Evolutionary conservation across 2,888 invertebrate species (phyloP), one percentile per base, ranked within the genome.

Genomic region (Pammene fasciana): DNA sequence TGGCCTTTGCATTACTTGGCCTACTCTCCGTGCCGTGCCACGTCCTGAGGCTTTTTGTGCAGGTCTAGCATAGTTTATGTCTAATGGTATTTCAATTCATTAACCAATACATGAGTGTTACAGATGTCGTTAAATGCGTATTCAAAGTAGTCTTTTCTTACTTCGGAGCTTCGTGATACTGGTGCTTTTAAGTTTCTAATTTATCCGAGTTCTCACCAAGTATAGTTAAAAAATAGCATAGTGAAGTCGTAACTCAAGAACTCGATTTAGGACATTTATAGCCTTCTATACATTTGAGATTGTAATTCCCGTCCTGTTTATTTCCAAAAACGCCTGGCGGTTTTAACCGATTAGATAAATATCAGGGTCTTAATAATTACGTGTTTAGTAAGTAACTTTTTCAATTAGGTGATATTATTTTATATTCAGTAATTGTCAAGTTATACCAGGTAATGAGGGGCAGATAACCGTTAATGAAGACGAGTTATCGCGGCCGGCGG

Each of bases 351-450:
- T 80, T 86, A 87, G 85, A 79, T 81, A 78, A 86, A 84, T 80
- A 88, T 86, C 89, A 89, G 89, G 88, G 89, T 89, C 83, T 82
- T 83, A 84, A 81, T 75, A 74, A 81, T 82, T 82, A 86, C 79
- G 80, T 84, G 82, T 83, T 82, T 82, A 85, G 81, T 78, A 76
- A 79, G 79, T 86, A 82, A 81, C 75, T 78, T 79, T 78, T 82
- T 86, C 80, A 84, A 85, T 83, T 83, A 87, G 80, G 76, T 74
- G 76, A 78, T 73, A 78, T 77, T 76, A 79, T 75, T 78, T 75
- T 75, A 76, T 77, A 77, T 75, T 74, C 75, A 75, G 72, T 81
- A 79, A 79, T 79, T 80, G 72, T 78, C 75, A 80, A 84, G 75
- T 71, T 76, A 74, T 74, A 75, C 74, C 79, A 71, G 73, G 74